phyloP scores from a whole-genome alignment of 1,140 invertebrate species.

The Odontomachus brunneus region DNA sequence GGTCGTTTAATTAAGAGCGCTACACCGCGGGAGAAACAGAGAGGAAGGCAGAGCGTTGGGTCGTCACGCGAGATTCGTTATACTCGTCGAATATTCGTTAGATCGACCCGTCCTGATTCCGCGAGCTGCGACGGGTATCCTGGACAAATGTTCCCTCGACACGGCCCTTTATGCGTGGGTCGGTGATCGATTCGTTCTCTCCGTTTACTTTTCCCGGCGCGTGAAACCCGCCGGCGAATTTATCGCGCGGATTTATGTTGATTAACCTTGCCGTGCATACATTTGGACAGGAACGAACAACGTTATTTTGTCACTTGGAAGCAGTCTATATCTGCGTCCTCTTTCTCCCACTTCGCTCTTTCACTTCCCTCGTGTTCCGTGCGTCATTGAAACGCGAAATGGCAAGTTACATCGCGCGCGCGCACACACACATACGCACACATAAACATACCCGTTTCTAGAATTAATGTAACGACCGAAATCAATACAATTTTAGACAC shows the following conservation, averaged over 20 bases:
- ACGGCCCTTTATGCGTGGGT: constrained; percentile 27
- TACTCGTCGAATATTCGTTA: constrained; percentile 60
- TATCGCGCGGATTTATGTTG: constrained; percentile 52
- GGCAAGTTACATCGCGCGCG: neutral
- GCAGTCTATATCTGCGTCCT: neutral
- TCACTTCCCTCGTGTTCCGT: too few relatives aligned
- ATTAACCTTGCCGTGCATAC: constrained; percentile 31
- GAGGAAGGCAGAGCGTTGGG: neutral
- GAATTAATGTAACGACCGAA: constrained; percentile 15
- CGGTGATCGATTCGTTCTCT: constrained; percentile 46
- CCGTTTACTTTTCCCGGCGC: neutral
- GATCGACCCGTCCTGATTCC: constrained; percentile 60
- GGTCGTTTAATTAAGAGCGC: constrained; percentile 72
- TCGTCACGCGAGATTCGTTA: constrained; percentile 70
- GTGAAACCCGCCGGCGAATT: constrained; percentile 24
- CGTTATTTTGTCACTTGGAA: constrained; percentile 21
- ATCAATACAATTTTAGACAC: constrained; percentile 12
- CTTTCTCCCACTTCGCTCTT: neutral
- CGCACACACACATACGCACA: too few relatives aligned
- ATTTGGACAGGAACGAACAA: constrained; percentile 8
- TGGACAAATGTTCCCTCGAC: constrained; percentile 41
- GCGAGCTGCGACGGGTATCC: constrained; percentile 33
- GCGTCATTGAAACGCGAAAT: neutral
- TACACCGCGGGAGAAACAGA: constrained; percentile 19
- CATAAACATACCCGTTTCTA: too few relatives aligned